Base-by-base conservation (phyloP, 1,140 invertebrate species). In the Eueides isabella region DNA sequence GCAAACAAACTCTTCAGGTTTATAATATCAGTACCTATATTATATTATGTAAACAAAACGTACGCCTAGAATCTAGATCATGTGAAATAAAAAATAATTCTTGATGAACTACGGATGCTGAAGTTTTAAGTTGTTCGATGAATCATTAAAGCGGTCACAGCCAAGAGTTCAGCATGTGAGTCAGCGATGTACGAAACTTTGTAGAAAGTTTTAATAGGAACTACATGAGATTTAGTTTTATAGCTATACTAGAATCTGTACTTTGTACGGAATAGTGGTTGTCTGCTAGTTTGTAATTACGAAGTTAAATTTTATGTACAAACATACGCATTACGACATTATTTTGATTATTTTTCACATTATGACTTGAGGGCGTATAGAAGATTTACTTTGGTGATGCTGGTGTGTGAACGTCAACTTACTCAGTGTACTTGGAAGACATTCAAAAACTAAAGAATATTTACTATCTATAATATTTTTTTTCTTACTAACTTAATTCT, bases 81-180 rank as follows among this genome's bases (percentile, higher is more conserved):
- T n/a, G 26, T 48, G n/a, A 55, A 55, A 55, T 55, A 26, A 55
- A 55, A 55, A 23, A 23, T 23, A 1, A 5, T 55, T 55, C 23
- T 55, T 55, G 16, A 55, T 26, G 9, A 55, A 55, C 48, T 26
- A 3, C 19, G 7, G 19, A 68, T 26, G 9, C 19, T 68, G 28
- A 30, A 68, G 66, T 48, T 44, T 68, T 31, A 31, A 44, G 29
- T 68, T 55, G 41, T 68, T 55, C 41, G 28, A 68, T 68, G 48
- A 68, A 68, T 68, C 41, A 68, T 68, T 68, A 68, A 68, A 68
- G 48, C 44, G 66, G 14, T 68, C 44, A n/a, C 41, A 68, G 66
- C 30, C 29, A 48, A 68, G 66, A 55, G 66, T 68, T 68, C 44
- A 44, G 19, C 16, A 14, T 44, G 41, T 68, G 66, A 68, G 44